Conservation (phyloP, 1,140 invertebrate species). For the Zaprionus kolodkinae region DNA sequence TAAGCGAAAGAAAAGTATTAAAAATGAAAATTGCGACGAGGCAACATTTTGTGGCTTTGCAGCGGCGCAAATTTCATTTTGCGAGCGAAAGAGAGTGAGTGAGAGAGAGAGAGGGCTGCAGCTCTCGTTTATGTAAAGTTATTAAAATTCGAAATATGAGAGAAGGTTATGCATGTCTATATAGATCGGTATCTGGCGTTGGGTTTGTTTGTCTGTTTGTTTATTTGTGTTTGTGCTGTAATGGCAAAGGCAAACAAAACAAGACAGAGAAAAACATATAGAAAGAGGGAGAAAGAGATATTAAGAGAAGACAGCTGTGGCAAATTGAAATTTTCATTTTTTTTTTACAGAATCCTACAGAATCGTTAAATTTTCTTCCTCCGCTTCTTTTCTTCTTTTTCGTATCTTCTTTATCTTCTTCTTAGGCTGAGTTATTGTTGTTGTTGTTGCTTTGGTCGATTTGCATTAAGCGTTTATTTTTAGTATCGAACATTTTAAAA, state of each 20-base stretch:
- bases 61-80: background rate
- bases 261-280: background rate
- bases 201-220: slow-evolving; percentile 30
- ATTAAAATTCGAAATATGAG: slow-evolving; percentile 38
- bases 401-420: slow-evolving; percentile 25
- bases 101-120: slow-evolving; percentile 1
- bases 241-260: slow-evolving; percentile 46
- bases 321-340: slow-evolving; percentile 34
- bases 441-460: slow-evolving; percentile 47
- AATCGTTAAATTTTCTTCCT: slow-evolving; percentile 41
- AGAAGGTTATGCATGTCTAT: slow-evolving; percentile 19
- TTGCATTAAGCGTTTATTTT: slow-evolving; percentile 78
- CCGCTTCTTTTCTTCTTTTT: slow-evolving; percentile 6
- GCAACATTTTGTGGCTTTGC: too few species aligned
- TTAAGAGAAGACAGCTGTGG: too few species aligned
- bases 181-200: slow-evolving; percentile 11
- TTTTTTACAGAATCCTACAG: slow-evolving; percentile 37
- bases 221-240: slow-evolving; percentile 44
- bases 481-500: slow-evolving; percentile 52
- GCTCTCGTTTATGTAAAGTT: slow-evolving; percentile 32
- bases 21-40: background rate
- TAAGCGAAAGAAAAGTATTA: background rate
- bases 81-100: background rate
- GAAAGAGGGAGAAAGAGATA: too few species aligned
- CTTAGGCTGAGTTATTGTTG: slow-evolving; percentile 6